Conservation (phyloP, 2,888 invertebrate species). For the Prenolepis imparis region DNA sequence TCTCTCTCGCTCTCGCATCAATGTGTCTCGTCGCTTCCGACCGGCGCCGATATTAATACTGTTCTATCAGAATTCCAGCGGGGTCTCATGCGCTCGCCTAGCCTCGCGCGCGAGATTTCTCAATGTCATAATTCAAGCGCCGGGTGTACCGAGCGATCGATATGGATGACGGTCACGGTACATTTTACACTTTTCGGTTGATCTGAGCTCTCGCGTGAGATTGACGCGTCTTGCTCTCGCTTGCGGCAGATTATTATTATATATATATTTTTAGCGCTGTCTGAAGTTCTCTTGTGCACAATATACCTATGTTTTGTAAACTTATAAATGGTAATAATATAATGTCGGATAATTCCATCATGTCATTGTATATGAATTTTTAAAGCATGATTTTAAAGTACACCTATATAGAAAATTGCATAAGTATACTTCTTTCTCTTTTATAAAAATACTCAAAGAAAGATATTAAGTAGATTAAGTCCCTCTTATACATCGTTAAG, state of each 20-base stretch:
- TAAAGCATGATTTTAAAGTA: neutral
- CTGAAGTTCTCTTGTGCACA: neutral
- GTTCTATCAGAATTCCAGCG: constrained; percentile 73
- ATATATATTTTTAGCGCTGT: neutral
- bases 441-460: neutral
- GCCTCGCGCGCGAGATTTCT: constrained; percentile 60
- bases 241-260: neutral
- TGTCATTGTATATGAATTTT: neutral
- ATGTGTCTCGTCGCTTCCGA: constrained; percentile 61
- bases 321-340: neutral
- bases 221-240: neutral
- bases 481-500: neutral
- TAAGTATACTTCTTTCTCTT: neutral
- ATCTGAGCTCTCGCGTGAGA: constrained; percentile 4
- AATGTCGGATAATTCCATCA: neutral
- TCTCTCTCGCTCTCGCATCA: constrained; percentile 56
- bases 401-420: neutral
- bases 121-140: constrained; percentile 65
- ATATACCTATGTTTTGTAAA: neutral
- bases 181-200: constrained; percentile 62
- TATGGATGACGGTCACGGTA: constrained; percentile 30
- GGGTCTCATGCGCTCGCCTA: constrained; percentile 51
- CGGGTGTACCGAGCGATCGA: constrained; percentile 8
- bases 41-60: constrained; percentile 69
- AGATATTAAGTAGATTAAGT: neutral